Evolutionary conservation across 2,888 invertebrate genomes (phyloP).

Genomic region (Aleiodes leptofemur): DNA sequence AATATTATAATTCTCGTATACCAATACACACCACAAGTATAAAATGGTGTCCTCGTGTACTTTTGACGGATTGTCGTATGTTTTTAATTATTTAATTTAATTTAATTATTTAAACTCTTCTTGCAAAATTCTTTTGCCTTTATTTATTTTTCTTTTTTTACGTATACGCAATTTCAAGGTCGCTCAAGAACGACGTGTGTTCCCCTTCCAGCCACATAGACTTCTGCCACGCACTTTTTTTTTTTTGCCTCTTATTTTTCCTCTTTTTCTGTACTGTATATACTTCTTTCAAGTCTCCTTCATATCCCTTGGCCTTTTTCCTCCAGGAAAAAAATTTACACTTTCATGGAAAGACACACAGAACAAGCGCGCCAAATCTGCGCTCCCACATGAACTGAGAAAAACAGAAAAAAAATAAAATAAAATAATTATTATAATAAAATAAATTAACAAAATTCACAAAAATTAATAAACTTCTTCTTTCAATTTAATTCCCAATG

Average conservation of each 20-base stretch:
- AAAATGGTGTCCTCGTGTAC: slow-evolving; percentile 54
- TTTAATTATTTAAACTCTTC: slow-evolving; percentile 26
- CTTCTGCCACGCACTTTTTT: slow-evolving; percentile 50
- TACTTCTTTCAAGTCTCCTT: neutral
- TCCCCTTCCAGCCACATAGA: slow-evolving; percentile 57
- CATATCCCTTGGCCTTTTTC: slow-evolving; percentile 29
- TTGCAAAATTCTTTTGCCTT: slow-evolving; percentile 20
- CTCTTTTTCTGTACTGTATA: slow-evolving; percentile 16
- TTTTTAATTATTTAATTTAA: too few relatives aligned
- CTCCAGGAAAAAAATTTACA: neutral
- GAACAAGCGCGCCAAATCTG: too few relatives aligned
- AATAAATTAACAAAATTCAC: too few relatives aligned
- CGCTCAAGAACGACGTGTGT: slow-evolving; percentile 54
- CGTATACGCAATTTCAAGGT: slow-evolving; percentile 60
- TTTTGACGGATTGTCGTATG: slow-evolving; percentile 71
- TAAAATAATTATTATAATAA: too few relatives aligned
- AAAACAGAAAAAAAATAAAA: too few relatives aligned
- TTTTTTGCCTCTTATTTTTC: neutral
- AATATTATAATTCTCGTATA: slow-evolving; percentile 34
- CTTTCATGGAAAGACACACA: too few relatives aligned
- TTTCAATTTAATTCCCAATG: too few relatives aligned
- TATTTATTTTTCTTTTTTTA: slow-evolving; percentile 48
- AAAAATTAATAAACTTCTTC: too few relatives aligned
- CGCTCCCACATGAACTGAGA: too few relatives aligned
- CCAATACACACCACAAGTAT: slow-evolving; percentile 48